A percentile compares a stretch with the other conserved stretches of the same genome.
Conservation (phyloP, 2,888 invertebrate species). For the Pollenia griseotomentosa region DNA sequence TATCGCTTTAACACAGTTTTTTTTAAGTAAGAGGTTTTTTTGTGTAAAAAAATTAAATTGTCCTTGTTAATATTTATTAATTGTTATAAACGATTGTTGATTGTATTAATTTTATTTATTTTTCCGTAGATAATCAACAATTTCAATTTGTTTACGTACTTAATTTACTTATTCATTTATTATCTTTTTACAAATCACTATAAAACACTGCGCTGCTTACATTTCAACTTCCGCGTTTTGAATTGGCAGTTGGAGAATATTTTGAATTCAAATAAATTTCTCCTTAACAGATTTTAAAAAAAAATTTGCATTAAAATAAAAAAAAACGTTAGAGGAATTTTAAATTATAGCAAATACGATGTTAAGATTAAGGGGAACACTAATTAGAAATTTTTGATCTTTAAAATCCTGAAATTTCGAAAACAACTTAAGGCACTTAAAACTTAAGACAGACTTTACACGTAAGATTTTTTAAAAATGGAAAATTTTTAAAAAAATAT, state of each 20-base stretch:
- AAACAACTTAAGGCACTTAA: too few species aligned
- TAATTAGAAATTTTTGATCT: too few species aligned
- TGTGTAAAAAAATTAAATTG: background rate
- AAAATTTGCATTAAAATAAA: background rate
- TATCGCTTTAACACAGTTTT: background rate
- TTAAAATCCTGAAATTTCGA: too few species aligned
- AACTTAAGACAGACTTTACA: too few species aligned
- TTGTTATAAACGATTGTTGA: background rate
- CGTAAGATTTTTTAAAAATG: too few species aligned
- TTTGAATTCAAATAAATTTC: conserved; percentile 26
- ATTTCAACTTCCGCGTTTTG: conserved; percentile 50
- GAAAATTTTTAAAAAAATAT: too few species aligned
- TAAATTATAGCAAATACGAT: background rate
- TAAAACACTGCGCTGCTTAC: background rate
- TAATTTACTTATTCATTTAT: conserved; percentile 6
- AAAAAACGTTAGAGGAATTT: conserved; percentile 38
- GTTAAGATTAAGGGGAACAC: too few species aligned
- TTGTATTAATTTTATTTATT: conserved; percentile 16
- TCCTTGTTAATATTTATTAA: background rate
- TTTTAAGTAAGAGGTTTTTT: background rate
- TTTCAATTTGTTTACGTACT: background rate
- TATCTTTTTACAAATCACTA: conserved; percentile 9
- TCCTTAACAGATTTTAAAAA: conserved; percentile 25
- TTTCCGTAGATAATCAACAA: conserved; percentile 18
- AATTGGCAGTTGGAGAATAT: conserved; percentile 53